Evolutionary conservation across 2,888 invertebrate species (phyloP).

Genomic region (Tolmerus cingulatus): DNA sequence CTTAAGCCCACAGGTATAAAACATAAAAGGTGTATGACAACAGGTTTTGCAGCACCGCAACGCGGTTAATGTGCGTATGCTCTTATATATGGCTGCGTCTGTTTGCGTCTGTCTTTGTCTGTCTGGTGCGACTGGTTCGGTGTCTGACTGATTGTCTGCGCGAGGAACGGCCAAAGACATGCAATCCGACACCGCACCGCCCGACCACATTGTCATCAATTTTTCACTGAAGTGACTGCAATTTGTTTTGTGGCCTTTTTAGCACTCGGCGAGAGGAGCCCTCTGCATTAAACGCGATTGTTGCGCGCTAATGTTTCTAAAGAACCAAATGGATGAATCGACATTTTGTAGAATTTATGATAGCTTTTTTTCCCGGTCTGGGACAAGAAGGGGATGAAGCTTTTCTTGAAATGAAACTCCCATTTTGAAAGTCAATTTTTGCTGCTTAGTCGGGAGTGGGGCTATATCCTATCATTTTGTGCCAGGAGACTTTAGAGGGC

Average conservation of each 20-base stretch:
- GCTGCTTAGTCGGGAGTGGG: not conserved
- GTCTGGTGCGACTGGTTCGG: not conserved
- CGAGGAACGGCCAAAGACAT: not conserved
- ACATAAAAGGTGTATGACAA: not conserved
- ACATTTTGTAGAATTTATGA: not conserved
- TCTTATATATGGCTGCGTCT: not conserved
- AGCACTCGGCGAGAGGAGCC: not conserved
- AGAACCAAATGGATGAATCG: not conserved
- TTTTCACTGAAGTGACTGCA: not conserved
- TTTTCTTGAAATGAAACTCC: not conserved
- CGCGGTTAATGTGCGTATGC: not conserved
- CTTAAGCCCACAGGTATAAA: not conserved
- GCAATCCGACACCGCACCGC: not conserved
- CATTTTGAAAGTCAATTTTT: not conserved
- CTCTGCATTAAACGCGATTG: not conserved
- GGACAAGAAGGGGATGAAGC: not conserved
- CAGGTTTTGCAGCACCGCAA: not conserved
- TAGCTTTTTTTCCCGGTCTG: not conserved
- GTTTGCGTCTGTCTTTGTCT: too few relatives aligned
- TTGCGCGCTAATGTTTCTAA: not conserved
- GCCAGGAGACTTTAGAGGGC: not conserved
- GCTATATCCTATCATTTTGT: not conserved
- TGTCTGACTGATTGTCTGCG: not conserved
- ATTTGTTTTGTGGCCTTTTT: not conserved
- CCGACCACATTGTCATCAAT: not conserved